A percentile compares a stretch with the other conserved stretches of the same genome.
These are phyloP conservation scores for Epinephelus malabaricus DNA, from an alignment of 2,797 vertebrate genomes.

Conservation along the genomic window DNA sequence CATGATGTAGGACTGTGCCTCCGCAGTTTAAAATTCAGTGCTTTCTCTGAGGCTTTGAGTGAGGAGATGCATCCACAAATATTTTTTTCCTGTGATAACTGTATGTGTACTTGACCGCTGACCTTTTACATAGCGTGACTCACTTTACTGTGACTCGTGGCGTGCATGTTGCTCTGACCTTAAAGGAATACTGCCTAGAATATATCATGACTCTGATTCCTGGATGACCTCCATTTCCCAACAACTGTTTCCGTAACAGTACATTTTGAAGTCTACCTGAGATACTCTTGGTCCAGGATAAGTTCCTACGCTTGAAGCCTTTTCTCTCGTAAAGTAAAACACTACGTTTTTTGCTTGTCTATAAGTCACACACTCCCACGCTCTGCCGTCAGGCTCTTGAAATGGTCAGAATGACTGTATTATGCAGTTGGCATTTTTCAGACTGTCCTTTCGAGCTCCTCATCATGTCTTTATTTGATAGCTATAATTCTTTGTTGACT, in stretches of 20 bases:
- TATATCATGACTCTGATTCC: not conserved
- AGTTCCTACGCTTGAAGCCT: not conserved
- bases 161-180: not conserved
- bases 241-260: not conserved
- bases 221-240: not conserved
- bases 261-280: not conserved
- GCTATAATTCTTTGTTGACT: not conserved
- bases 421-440: not conserved
- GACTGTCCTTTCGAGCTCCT: not conserved
- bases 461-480: not conserved
- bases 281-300: not conserved
- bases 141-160: not conserved
- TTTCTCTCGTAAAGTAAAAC: not conserved
- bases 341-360: not conserved
- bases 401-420: not conserved
- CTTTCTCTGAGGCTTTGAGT: not conserved
- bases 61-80: not conserved
- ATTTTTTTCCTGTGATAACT: not conserved
- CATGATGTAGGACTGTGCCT: not conserved
- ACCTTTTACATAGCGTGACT: not conserved
- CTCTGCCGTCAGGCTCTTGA: constrained; percentile 2
- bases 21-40: constrained; percentile 17
- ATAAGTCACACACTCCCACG: not conserved
- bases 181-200: not conserved
- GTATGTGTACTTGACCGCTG: constrained; percentile 3